Conservation (phyloP, 2,113 vertebrate species). For the Colinus virginianus region DNA sequence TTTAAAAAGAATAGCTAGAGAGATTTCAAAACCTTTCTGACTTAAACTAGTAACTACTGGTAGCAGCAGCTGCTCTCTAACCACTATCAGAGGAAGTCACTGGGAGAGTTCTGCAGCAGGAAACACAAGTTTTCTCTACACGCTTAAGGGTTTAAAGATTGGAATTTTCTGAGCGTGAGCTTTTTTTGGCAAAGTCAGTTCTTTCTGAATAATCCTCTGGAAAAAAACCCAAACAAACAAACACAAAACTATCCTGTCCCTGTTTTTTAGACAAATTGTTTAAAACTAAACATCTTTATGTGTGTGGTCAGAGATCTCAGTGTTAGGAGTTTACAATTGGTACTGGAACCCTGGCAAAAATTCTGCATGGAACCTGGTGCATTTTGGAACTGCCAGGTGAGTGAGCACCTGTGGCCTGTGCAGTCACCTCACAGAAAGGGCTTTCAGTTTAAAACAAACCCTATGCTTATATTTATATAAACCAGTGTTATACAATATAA, state of each 20-base stretch:
- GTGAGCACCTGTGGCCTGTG: background rate
- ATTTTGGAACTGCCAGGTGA: background rate
- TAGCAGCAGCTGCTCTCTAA: background rate
- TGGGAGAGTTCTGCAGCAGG: constrained; percentile 18
- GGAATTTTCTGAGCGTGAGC: background rate
- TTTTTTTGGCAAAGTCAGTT: background rate
- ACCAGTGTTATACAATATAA: background rate
- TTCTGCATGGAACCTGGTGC: background rate
- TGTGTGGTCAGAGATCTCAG: background rate
- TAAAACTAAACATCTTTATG: background rate
- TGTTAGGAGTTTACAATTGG: background rate
- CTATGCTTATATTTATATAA: background rate
- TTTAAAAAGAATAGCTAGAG: background rate
- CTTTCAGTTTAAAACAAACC: background rate
- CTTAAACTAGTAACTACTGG: background rate
- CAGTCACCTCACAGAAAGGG: background rate
- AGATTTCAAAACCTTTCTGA: background rate
- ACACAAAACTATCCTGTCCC: background rate
- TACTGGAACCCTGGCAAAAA: background rate
- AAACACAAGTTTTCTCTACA: background rate
- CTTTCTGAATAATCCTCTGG: background rate
- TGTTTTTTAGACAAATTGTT: background rate
- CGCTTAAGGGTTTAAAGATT: background rate
- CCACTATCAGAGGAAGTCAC: background rate
- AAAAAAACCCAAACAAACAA: background rate